phyloP scores from a whole-genome alignment of 2,888 invertebrate genomes.

The Alloscopus bannaensis region DNA sequence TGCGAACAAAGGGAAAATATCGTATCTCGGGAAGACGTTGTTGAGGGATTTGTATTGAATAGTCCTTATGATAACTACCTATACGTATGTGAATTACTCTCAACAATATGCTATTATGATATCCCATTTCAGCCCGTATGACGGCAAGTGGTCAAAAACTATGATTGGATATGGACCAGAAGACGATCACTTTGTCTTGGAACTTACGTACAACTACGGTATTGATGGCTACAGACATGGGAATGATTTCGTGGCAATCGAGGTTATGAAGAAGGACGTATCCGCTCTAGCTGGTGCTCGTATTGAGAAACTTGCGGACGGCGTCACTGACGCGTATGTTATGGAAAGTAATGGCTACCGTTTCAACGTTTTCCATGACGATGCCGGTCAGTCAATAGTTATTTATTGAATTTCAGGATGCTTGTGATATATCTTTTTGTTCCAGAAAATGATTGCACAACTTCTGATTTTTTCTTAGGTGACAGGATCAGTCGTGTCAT shows the following conservation, averaged over 20 bases:
- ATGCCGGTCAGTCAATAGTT: constrained; percentile 15
- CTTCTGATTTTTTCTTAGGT: constrained; percentile 25
- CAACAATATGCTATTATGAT: too few species aligned
- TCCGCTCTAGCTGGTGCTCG: constrained; percentile 10
- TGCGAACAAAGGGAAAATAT: too few species aligned
- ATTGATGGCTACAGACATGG: constrained; percentile 90
- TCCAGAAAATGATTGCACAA: constrained; percentile 9
- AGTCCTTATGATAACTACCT: too few species aligned
- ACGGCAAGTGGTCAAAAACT: constrained; percentile 98
- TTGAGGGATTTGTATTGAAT: too few species aligned
- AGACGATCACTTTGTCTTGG: constrained; percentile 94
- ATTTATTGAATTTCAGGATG: constrained; percentile 4
- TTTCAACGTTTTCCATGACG: constrained; percentile 38
- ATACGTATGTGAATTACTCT: too few species aligned
- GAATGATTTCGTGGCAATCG: constrained; percentile 82
- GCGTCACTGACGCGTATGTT: constrained; percentile 10
- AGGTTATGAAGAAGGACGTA: constrained; percentile 45
- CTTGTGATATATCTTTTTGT: too few species aligned
- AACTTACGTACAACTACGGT: constrained; percentile 98
- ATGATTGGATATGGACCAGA: constrained; percentile 99
- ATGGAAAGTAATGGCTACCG: constrained; percentile 49
- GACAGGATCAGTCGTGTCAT: constrained; percentile 78
- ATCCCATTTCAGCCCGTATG: constrained; percentile 90
- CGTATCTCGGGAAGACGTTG: too few species aligned
- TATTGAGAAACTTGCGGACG: background rate